Evolutionary conservation across 2,797 vertebrate genomes (phyloP), one percentile per base, ranked within the genome.

Genomic region (Tauraco hartlaubi): DNA sequence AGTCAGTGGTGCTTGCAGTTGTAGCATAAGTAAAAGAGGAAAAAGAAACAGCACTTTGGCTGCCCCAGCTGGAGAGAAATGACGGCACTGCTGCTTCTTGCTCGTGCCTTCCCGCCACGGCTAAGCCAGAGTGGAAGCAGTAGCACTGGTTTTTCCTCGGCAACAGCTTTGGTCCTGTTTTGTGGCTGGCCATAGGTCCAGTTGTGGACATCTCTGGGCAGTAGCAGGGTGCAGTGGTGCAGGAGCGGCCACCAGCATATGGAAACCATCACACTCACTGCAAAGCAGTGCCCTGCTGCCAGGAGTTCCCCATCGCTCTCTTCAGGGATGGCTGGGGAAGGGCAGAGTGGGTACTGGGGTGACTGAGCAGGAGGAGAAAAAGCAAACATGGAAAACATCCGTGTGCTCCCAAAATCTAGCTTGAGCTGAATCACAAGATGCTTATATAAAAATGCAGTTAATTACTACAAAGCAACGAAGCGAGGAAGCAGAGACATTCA

Each of bases 171-270:
- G 55, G 6, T 58, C 33, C 25, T 15, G 5, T 35, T 58, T 22
- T n/a, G 5, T 37, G 77, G 26, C 77, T 59, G 51, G 54, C 22
- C 1, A 1, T 25, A 7, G 25, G 8, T 66, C 46, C 13, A 3
- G 35, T 6, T 0, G 0, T 0, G 8, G 39, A 20, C 33, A 48
- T 75, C 43, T 51, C 51, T 0, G 0, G 43, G 49, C 59, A 35
- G 15, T 15, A 48, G 21, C n/a, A 56, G 37, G 68, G 31, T 0
- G 1, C 67, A 31, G 54, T 8, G 35, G 11, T 69, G 37, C 46
- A 11, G 63, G 39, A 69, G 55, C 4, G 1, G 59, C 52, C 73
- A 15, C 25, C 0, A 0, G 43, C 31, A 10, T 39, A 9, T 14
- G 67, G 46, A 37, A 62, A 54, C 16, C 66, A 23, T 55, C 18